phyloP scores from a whole-genome alignment of 2,797 vertebrate species.

The Lepidocolaptes lacrymiger region DNA sequence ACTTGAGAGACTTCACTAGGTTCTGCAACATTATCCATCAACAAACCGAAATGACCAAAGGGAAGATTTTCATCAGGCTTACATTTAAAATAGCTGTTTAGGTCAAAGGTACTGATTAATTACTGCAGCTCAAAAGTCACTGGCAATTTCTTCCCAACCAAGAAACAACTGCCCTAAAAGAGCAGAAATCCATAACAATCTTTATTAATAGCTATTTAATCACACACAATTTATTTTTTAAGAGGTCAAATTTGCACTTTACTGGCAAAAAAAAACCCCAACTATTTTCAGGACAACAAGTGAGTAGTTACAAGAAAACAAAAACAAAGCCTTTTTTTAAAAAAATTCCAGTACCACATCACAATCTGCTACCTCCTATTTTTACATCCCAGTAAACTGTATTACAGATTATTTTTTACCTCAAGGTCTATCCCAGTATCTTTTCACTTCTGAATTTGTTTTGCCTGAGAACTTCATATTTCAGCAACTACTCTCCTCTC shows the following conservation, averaged over 20 bases:
- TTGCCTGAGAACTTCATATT: neutral
- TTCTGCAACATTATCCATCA: neutral
- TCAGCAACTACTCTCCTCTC: neutral
- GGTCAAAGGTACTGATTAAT: neutral
- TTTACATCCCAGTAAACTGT: neutral
- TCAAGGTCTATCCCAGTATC: neutral
- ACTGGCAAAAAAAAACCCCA: neutral
- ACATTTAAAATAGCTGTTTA: neutral
- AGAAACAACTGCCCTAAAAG: neutral
- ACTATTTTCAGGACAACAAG: neutral
- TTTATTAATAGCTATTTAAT: neutral
- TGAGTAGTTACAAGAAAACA: neutral
- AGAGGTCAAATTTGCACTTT: neutral
- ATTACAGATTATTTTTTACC: neutral
- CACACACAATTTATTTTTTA: neutral
- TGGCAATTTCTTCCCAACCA: accelerated
- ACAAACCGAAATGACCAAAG: neutral
- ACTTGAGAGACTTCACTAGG: neutral
- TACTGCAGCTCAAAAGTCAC: neutral
- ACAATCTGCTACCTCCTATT: neutral
- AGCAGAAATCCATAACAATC: neutral
- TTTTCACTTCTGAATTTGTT: neutral
- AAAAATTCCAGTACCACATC: neutral
- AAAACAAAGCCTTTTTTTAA: neutral
- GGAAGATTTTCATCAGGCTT: neutral